Percentiles rank a stretch among this genome's conserved stretches.
Evolutionary conservation across 2,113 vertebrate species (phyloP).

Genomic region (Phoxinus phoxinus): DNA sequence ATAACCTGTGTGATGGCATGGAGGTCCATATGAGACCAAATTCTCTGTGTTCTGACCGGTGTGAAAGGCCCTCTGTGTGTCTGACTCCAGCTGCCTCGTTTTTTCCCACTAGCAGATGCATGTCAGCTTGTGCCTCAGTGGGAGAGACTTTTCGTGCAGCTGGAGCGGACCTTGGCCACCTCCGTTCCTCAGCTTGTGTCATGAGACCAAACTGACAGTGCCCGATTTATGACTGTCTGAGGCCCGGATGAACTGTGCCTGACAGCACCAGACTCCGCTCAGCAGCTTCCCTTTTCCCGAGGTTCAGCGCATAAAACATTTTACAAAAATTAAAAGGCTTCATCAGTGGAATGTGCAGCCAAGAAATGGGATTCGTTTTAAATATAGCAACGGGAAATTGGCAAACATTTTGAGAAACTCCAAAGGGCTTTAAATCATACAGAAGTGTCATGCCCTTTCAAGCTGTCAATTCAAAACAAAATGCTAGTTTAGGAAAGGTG

Average conservation of each 20-base stretch:
- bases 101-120: constrained; percentile 22
- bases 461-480: not conserved
- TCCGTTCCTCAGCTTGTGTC: not conserved
- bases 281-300: not conserved
- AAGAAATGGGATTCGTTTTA: constrained; percentile 13
- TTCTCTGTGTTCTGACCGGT: constrained; percentile 4
- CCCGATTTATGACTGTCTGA: constrained; percentile 40
- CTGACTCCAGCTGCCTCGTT: constrained; percentile 38
- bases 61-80: constrained; percentile 19
- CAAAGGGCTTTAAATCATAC: not conserved
- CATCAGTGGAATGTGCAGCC: not conserved
- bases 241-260: constrained; percentile 6
- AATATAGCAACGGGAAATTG: not conserved
- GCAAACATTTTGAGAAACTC: not conserved
- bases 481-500: not conserved
- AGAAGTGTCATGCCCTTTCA: not conserved
- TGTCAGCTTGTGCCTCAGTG: constrained; percentile 38
- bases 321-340: constrained; percentile 3
- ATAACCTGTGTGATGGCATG: not conserved
- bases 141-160: constrained; percentile 37
- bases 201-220: constrained; percentile 31
- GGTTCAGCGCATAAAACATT: constrained; percentile 14
- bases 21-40: not conserved
- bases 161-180: constrained; percentile 30
- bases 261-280: not conserved